A percentile compares a stretch with the other conserved stretches of the same genome.
phyloP scores from a whole-genome alignment of 2,113 vertebrate species.

The Anoura caudifer region DNA sequence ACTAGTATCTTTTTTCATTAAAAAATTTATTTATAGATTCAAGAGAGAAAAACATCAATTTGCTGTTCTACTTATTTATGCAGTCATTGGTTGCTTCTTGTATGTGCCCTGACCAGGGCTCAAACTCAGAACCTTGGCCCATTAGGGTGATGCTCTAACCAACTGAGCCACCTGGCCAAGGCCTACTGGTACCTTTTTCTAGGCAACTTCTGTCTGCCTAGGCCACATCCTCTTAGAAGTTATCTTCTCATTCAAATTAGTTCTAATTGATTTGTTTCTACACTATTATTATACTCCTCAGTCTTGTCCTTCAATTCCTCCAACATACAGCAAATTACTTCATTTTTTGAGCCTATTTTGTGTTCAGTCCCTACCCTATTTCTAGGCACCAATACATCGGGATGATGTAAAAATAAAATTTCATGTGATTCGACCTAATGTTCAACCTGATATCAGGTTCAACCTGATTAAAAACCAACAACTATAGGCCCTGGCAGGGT shows the following conservation, averaged over 20 bases:
- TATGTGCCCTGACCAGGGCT: too few species aligned
- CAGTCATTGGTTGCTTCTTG: too few species aligned
- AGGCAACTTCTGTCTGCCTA: background rate
- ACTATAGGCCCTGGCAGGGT: too few species aligned
- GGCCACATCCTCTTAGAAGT: background rate
- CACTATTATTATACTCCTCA: background rate
- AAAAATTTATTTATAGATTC: too few species aligned
- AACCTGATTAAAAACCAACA: background rate
- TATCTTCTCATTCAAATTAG: background rate
- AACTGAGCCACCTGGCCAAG: too few species aligned
- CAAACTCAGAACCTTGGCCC: too few species aligned
- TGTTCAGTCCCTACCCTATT: background rate
- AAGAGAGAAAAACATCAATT: too few species aligned
- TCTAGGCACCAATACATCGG: background rate
- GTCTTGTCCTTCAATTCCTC: background rate
- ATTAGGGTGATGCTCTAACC: too few species aligned
- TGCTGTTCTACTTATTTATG: too few species aligned
- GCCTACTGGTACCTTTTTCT: background rate
- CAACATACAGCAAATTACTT: background rate
- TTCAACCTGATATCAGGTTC: background rate
- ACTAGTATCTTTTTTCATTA: background rate
- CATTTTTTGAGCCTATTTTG: background rate
- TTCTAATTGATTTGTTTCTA: background rate
- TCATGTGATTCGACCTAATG: background rate
- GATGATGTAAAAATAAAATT: constrained; percentile 48